phyloP scores from a whole-genome alignment of 1,140 invertebrate genomes.

The Caenorhabditis tropicalis region DNA sequence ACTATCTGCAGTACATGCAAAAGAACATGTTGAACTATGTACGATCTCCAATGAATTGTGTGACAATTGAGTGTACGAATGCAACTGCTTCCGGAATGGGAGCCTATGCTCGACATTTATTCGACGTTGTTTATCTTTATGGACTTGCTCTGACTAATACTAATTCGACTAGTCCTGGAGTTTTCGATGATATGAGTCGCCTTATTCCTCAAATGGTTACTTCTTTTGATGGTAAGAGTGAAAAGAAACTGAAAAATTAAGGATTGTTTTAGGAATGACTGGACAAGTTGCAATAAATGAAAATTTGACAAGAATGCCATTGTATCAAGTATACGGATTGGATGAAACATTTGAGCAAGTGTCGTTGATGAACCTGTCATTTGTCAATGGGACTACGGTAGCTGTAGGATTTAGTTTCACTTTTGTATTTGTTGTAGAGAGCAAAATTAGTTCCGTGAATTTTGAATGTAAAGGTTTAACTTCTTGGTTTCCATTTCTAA shows the following conservation, averaged over 20 bases:
- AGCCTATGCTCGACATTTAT: background rate
- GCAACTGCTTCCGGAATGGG: background rate
- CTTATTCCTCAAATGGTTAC: background rate
- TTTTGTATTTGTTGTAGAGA: background rate
- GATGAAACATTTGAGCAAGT: background rate
- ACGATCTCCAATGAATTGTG: background rate
- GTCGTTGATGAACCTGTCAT: background rate
- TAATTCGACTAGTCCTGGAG: background rate
- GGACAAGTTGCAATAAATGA: constrained; percentile 25
- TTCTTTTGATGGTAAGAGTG: background rate
- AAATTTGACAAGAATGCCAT: constrained; percentile 27
- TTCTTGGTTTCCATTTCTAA: background rate
- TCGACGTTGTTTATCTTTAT: background rate
- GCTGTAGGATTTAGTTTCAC: background rate
- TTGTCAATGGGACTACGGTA: constrained; percentile 10
- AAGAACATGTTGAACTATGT: background rate
- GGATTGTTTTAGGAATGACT: background rate
- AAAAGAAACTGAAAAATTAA: background rate
- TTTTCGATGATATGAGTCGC: background rate
- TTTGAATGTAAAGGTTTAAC: background rate
- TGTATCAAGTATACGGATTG: constrained; percentile 24
- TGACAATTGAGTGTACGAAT: background rate
- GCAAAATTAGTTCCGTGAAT: background rate
- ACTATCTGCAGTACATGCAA: background rate
- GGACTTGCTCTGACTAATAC: background rate